Base-by-base conservation (phyloP, 2,113 vertebrate genomes). In the Empidonax alnorum region DNA sequence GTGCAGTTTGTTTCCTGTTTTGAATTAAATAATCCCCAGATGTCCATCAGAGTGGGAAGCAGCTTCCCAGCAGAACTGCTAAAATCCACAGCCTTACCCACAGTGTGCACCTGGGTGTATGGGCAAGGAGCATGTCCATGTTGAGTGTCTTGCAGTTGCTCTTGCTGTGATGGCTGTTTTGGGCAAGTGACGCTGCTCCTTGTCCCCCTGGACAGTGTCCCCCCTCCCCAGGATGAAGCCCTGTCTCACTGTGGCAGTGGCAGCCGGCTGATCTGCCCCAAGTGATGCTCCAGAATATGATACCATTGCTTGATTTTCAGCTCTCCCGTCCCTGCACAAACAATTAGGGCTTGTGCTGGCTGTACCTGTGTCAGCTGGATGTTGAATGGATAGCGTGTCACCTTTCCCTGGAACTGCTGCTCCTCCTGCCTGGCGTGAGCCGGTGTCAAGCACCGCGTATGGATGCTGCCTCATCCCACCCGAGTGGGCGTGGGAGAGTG, bases 361-460 rank as follows among this genome's bases (percentile, higher is more conserved):
- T 28, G 41, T 19, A 1, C 28, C 41, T 8, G 50, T 25, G 67
- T 2, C 1, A 10, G 59, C 63, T 35, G 35, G 47, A 2, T 20
- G 42, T 2, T 15, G 12, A 33, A 2, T 0, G 59, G 63, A 9
- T 3, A 25, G 44, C 30, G 0, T 2, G 22, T 47, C 72, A 4
- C 28, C 14, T 12, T 31, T 20, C 46, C 5, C 46, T 6, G 10
- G 31, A 20, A 1, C 31, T 20, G 62, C 84, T 72, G 59, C 12
- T 47, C 16, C 56, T 5, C 22, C 37, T 69, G 16, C 28, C 30
- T 8, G 63, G 27, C 7, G 0, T 5, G 22, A 28, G 17, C 66
- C 0, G 0, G 5, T n/a, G 62, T 2, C 7, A 3, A 5, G 17
- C 1, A 30, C 47, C 0, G 3, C 0, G 30, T n/a, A 59, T 28